These are phyloP conservation scores for Drosophila testacea DNA, from an alignment of 2,888 invertebrate species.

Conservation along the genomic window DNA sequence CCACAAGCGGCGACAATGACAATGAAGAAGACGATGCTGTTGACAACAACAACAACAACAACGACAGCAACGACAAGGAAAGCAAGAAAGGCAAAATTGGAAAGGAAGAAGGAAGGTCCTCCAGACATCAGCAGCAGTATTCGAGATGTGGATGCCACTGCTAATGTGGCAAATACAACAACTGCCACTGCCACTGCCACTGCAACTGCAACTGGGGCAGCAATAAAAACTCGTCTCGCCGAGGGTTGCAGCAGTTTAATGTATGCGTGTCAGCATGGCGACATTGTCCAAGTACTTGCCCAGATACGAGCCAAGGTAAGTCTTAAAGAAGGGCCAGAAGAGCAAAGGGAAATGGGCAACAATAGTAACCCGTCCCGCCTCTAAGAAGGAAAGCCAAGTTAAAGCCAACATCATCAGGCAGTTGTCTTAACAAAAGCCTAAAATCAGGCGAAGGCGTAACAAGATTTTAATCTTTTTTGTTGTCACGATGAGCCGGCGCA, in stretches of 20 bases:
- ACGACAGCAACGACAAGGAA: slow-evolving; percentile 27
- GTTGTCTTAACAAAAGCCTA: slow-evolving; percentile 52
- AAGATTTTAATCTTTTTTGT: slow-evolving; percentile 73
- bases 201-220: slow-evolving; percentile 11
- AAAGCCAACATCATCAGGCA: slow-evolving; percentile 42
- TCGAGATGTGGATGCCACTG: slow-evolving; percentile 16
- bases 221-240: slow-evolving; percentile 85
- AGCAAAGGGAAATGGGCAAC: neutral
- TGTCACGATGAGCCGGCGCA: slow-evolving; percentile 72
- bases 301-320: slow-evolving; percentile 91
- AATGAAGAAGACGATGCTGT: slow-evolving; percentile 20
- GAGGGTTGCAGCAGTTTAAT: slow-evolving; percentile 94
- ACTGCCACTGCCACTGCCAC: neutral
- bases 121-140: slow-evolving; percentile 36
- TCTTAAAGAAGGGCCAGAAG: slow-evolving; percentile 8
- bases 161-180: slow-evolving; percentile 35
- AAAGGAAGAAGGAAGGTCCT: slow-evolving; percentile 6
- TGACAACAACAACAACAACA: slow-evolving; percentile 28
- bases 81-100: slow-evolving; percentile 10
- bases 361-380: slow-evolving; percentile 36
- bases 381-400: slow-evolving; percentile 1
- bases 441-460: slow-evolving; percentile 74
- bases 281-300: slow-evolving; percentile 91
- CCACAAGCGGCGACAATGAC: slow-evolving; percentile 35
- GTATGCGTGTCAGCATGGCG: slow-evolving; percentile 96